Conservation (phyloP, 30 jellyfish, hydroid and myxozoan genomes). For the Catostylus mosaicus region DNA sequence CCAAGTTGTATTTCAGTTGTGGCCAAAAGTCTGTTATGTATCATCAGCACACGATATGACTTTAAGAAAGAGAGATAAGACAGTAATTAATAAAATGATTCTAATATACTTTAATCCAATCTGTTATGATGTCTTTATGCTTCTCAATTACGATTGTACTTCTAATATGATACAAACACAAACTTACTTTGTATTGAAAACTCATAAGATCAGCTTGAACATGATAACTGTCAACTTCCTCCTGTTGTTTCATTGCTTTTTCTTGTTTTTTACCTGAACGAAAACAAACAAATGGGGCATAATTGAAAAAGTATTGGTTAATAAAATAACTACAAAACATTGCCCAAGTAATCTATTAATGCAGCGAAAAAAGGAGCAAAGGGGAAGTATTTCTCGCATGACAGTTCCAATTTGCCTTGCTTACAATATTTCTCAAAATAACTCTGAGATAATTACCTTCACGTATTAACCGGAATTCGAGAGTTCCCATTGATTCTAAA, state of each 20-base stretch:
- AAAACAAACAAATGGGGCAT: background rate
- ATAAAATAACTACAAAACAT: no score
- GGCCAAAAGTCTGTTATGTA: slow-evolving; percentile 81
- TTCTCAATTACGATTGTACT: no score
- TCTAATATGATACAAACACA: no score
- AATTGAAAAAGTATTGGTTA: no score
- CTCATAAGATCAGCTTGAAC: slow-evolving; percentile 95
- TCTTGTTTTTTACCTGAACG: slow-evolving; percentile 53
- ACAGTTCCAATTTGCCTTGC: no score
- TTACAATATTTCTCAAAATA: no score
- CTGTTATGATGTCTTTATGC: no score
- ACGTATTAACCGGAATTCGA: slow-evolving; percentile 63
- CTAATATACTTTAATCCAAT: background rate
- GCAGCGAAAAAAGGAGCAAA: no score
- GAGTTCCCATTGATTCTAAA: slow-evolving; percentile 87
- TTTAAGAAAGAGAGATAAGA: slow-evolving; percentile 3
- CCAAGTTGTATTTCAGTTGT: slow-evolving; percentile 94
- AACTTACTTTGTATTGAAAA: slow-evolving; percentile 79
- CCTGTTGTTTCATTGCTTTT: slow-evolving; percentile 55
- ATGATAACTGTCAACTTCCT: slow-evolving; percentile 57
- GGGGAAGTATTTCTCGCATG: no score
- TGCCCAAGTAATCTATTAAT: no score
- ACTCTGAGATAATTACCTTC: slow-evolving; percentile 33
- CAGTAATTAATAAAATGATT: background rate
- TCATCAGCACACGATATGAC: slow-evolving; percentile 86